A percentile compares a stretch with the other conserved stretches of the same genome.
phyloP scores from a whole-genome alignment of 2,797 vertebrate species.

The Coendou prehensilis region DNA sequence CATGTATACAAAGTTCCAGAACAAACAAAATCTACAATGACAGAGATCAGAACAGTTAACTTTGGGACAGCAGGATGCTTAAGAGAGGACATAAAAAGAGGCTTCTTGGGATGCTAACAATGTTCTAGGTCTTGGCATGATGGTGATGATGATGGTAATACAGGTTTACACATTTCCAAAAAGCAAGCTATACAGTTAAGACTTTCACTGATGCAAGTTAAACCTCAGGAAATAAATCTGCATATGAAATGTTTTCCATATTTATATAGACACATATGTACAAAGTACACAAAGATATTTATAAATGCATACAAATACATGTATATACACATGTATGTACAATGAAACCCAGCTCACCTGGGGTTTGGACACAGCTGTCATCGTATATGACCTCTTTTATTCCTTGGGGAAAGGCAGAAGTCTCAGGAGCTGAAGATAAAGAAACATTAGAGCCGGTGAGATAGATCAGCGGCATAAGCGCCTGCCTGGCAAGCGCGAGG shows the following conservation, averaged over 20 bases:
- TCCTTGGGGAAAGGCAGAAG: background rate
- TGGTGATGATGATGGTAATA: background rate
- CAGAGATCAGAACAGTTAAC: background rate
- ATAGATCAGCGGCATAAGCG: too few species aligned
- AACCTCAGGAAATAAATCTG: background rate
- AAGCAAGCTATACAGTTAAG: slow-evolving; percentile 4
- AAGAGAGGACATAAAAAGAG: background rate
- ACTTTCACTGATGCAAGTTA: background rate
- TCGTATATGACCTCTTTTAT: slow-evolving; percentile 10
- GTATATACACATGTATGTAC: background rate
- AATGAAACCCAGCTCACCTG: slow-evolving; percentile 40
- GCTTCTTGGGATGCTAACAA: background rate
- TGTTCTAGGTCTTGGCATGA: background rate
- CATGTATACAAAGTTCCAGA: background rate
- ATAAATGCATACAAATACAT: background rate
- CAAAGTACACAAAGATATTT: background rate
- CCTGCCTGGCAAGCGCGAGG: too few species aligned
- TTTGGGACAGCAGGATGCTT: background rate
- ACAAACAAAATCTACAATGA: background rate
- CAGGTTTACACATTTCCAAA: background rate
- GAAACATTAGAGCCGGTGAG: background rate
- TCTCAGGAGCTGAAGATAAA: slow-evolving; percentile 52
- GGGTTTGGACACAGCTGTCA: background rate
- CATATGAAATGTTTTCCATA: background rate
- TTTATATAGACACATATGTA: background rate